Evolutionary conservation across 1,140 invertebrate genomes (phyloP).

Genomic region (Caenorhabditis remanei): DNA sequence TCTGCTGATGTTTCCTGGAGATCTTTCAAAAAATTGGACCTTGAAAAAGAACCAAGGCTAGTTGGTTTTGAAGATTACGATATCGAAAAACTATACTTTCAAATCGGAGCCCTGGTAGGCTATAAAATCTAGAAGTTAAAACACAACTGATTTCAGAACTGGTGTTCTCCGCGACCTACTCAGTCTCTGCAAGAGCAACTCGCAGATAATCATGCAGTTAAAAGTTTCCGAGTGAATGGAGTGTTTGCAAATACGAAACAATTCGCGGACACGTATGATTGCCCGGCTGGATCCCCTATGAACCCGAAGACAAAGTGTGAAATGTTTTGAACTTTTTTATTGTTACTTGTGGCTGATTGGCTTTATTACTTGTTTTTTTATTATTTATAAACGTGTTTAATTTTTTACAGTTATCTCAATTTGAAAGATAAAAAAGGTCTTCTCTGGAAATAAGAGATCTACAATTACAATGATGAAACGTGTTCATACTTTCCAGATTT

Average conservation of each 20-base stretch:
- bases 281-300: constrained; percentile 77
- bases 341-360: background rate
- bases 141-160: background rate
- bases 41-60: background rate
- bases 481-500: background rate
- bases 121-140: too few species aligned
- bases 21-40: background rate
- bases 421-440: too few species aligned
- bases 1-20: background rate
- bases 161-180: background rate
- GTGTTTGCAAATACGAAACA: constrained; percentile 81
- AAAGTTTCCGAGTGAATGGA: constrained; percentile 80
- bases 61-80: background rate
- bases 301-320: background rate
- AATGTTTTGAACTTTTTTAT: background rate
- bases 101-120: background rate
- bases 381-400: too few species aligned
- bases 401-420: too few species aligned
- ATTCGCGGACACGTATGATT: constrained; percentile 80
- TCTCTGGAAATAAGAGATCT: too few species aligned
- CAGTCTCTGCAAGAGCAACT: background rate
- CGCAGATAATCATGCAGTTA: background rate
- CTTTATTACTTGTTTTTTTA: background rate
- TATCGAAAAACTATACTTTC: background rate
- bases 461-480: too few species aligned